A percentile compares a stretch with the other conserved stretches of the same genome.
phyloP scores from a whole-genome alignment of 2,797 vertebrate genomes.

The Malacoctenus gilli region DNA sequence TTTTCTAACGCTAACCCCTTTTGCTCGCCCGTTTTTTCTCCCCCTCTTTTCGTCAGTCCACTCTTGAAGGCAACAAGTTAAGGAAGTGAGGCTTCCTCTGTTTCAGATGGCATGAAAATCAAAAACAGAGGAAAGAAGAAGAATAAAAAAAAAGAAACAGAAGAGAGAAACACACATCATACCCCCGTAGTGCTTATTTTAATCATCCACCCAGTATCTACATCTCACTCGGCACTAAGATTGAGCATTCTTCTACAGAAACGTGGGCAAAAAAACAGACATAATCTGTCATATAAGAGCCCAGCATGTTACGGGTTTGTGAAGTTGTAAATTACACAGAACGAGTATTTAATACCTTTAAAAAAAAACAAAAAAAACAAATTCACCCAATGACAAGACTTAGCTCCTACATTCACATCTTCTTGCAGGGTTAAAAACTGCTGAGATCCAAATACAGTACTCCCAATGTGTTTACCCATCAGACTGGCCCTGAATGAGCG shows the following conservation, averaged over 20 bases:
- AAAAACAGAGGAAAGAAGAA: conserved; percentile 8
- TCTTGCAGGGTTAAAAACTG: conserved; percentile 54
- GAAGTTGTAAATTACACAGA: no score
- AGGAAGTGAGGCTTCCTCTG: conserved; percentile 36
- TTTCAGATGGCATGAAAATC: conserved; percentile 45
- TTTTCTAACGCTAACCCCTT: conserved; percentile 56
- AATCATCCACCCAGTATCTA: conserved; percentile 79
- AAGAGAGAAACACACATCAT: conserved; percentile 36
- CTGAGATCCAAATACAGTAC: conserved; percentile 43
- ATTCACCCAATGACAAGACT: conserved; percentile 34
- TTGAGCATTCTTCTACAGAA: conserved; percentile 66
- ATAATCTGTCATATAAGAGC: no score
- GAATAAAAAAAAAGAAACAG: conserved; percentile 11
- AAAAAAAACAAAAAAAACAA: conserved; percentile 27
- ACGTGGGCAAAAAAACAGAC: conserved; percentile 22
- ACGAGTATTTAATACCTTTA: conserved; percentile 35
- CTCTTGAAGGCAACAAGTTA: conserved; percentile 61
- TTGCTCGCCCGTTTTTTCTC: no score
- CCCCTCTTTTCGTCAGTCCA: conserved; percentile 11
- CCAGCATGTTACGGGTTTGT: no score
- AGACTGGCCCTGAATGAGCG: conserved; percentile 52
- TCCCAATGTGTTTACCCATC: conserved; percentile 38
- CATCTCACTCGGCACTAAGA: conserved; percentile 77
- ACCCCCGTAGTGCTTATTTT: conserved; percentile 72
- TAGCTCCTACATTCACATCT: conserved; percentile 53